Base-by-base conservation (phyloP, 2,888 invertebrate genomes). In the Heliconius aoede region DNA sequence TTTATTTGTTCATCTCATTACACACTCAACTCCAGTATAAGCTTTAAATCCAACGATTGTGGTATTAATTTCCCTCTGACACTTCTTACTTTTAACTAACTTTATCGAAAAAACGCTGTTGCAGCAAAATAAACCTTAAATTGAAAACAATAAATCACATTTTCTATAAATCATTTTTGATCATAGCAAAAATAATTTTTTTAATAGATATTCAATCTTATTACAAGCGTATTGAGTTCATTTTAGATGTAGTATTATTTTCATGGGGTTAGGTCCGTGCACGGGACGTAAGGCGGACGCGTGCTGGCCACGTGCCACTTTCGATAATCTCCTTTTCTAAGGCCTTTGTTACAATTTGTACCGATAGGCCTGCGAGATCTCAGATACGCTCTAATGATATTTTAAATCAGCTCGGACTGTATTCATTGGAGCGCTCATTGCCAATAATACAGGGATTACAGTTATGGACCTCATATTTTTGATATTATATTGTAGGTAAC, bases 31-130 rank as follows among this genome's bases (percentile, higher is more conserved):
- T 88, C 88, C 86, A 91, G 90, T 91, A 84, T 93, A 93, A 93
- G 91, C 93, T 86, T 89, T 92, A 92, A 94, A 93, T 93, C 93
- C 92, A 87, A 87, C 86, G 90, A 93, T 93, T 94, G 94, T 89
- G 93, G 94, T 94, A 94, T 94, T 93, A 90, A 93, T 94, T 94
- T 93, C 92, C 87, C 92, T 93, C 92, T 88, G 87, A 94, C 94
- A 93, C 93, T 92, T 92, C 92, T 92, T 91, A 90, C 84, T 91
- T 91, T 90, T 88, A 88, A 89, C 82, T 86, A 88, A 91, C 86
- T 85, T 88, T 89, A 80, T 79, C 77, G 36, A 65, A 76, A 55
- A 51, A 67, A 36, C 11, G n/a, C 9, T 69, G 76, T 13, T 76
- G 32, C 69, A 21, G 40, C 87, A 87, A 84, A 80, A 80, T 74